These are phyloP conservation scores for Drosophila watanabei DNA, from an alignment of 1,140 invertebrate species.

Conservation along the genomic window DNA sequence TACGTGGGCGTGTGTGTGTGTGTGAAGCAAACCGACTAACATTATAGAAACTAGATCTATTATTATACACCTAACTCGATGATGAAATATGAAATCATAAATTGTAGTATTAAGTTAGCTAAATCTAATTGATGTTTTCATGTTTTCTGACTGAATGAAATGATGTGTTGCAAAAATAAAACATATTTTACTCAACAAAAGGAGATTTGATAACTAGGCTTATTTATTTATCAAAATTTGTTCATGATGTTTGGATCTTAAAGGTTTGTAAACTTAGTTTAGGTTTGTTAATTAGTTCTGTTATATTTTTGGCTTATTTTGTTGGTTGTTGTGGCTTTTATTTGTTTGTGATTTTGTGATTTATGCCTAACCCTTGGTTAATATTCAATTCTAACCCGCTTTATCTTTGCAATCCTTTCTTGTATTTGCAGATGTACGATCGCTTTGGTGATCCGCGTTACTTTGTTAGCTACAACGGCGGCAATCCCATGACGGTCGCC, in stretches of 20 bases:
- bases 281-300: slow-evolving; percentile 19
- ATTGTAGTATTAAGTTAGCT: slow-evolving; percentile 65
- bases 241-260: slow-evolving; percentile 33
- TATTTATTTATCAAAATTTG: slow-evolving; percentile 20
- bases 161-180: slow-evolving; percentile 78
- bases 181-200: slow-evolving; percentile 73
- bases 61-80: slow-evolving; percentile 47
- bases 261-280: slow-evolving; percentile 45
- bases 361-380: slow-evolving; percentile 6
- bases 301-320: slow-evolving; percentile 56
- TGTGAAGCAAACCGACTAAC: slow-evolving; percentile 46
- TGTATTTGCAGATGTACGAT: slow-evolving; percentile 79
- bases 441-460: slow-evolving; percentile 83
- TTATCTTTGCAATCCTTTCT: slow-evolving; percentile 12
- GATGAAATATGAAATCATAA: slow-evolving; percentile 37
- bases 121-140: slow-evolving; percentile 79
- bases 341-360: slow-evolving; percentile 25
- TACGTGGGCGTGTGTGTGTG: slow-evolving; percentile 44
- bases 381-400: slow-evolving; percentile 8
- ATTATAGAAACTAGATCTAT: slow-evolving; percentile 40
- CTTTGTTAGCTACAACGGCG: slow-evolving; percentile 79
- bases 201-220: slow-evolving; percentile 18
- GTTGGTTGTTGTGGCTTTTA: slow-evolving; percentile 33
- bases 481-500: slow-evolving; percentile 82
- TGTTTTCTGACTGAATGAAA: slow-evolving; percentile 78